Conservation (phyloP, 2,113 vertebrate genomes). For the Stigmatopora nigra region DNA sequence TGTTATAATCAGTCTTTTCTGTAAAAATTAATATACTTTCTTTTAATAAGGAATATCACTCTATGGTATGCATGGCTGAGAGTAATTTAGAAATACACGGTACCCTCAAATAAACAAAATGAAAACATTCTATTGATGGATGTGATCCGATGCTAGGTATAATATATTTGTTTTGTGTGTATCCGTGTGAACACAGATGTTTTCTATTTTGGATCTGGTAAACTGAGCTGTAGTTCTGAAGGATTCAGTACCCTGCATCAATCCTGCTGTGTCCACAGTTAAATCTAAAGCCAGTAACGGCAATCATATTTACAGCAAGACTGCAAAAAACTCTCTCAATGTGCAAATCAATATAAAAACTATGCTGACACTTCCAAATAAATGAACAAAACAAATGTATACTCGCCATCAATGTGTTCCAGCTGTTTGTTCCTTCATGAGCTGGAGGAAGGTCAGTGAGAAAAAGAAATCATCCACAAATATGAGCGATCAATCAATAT, state of each 20-base stretch:
- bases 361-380: slow-evolving; percentile 52
- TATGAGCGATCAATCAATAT: slow-evolving; percentile 56
- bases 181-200: slow-evolving; percentile 32
- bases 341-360: slow-evolving; percentile 43
- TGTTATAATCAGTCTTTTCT: slow-evolving; percentile 68
- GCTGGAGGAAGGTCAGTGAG: slow-evolving; percentile 38
- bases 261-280: slow-evolving; percentile 37
- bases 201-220: slow-evolving; percentile 33
- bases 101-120: slow-evolving; percentile 66
- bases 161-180: slow-evolving; percentile 42
- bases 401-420: slow-evolving; percentile 38
- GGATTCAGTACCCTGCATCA: slow-evolving; percentile 34
- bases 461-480: slow-evolving; percentile 44
- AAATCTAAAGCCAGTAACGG: slow-evolving; percentile 35
- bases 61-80: slow-evolving; percentile 72
- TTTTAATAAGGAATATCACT: slow-evolving; percentile 68
- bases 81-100: slow-evolving; percentile 72
- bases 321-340: slow-evolving; percentile 36
- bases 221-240: slow-evolving; percentile 41
- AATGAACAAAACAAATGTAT: slow-evolving; percentile 40
- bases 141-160: slow-evolving; percentile 43
- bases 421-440: slow-evolving; percentile 24
- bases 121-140: slow-evolving; percentile 68
- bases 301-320: slow-evolving; percentile 60
- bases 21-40: slow-evolving; percentile 74